Evolutionary conservation across 2,888 invertebrate species (phyloP), one percentile per base, ranked within the genome.

Genomic region (Therioaphis trifolii): DNA sequence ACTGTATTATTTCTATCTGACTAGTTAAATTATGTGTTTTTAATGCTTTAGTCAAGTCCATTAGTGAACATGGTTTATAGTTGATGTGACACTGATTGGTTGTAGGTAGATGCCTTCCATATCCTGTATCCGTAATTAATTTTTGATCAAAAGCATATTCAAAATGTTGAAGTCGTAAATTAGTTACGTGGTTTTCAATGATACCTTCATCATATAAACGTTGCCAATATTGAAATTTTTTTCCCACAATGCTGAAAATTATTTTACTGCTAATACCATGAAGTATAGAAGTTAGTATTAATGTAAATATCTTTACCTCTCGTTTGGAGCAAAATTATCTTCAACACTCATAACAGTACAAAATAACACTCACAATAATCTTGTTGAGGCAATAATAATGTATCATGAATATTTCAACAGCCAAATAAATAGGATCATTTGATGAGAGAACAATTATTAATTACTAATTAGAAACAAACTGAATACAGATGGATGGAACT

Each of bases 171-270:
- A 72, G n/a, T 74, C 55, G 43, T 63, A 63, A 18, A 18, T 63
- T 5, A 40, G 35, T 24, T 15, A 18, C 35, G 35, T 63, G 61
- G 7, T 7, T 49, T 18, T 74, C 72, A 61, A 74, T 49, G 35
- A 35, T 63, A 18, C 40, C 63, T 18, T 61, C 21, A n/a, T 72
- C 27, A n/a, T 35, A 63, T 35, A 74, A 0, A 24, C 63, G 49
- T 63, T 74, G 29, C 61, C 72, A 82, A 35, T 74, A 63, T 27
- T 72, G 72, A 74, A 49, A 74, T 3, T 35, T 82, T 24, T 82
- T 82, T 7, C 72, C 63, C 9, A 71, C 58, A 74, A 82, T 72
- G 14, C 82, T 82, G 35, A 63, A 77, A 29, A 55, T n/a, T 14
- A 76, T 14, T 24, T 14, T 0, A 52, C 21, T 58, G 12, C 21